These are phyloP conservation scores for Cygnus buccinator DNA, from an alignment of 2,113 vertebrate species.

Conservation along the genomic window DNA sequence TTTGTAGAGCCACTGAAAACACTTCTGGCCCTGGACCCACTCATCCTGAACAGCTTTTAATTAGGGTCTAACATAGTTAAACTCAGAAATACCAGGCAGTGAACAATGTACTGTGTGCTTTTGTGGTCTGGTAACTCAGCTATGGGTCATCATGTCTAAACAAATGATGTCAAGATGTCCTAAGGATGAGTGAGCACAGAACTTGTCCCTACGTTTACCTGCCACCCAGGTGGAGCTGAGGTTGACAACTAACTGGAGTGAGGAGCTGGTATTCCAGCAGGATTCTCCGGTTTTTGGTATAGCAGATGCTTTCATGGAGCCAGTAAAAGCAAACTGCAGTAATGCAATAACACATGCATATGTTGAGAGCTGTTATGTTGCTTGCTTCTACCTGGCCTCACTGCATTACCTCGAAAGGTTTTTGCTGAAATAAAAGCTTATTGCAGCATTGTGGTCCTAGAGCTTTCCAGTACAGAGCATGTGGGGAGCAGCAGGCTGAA, in stretches of 20 bases:
- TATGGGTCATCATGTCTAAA: not conserved
- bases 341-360: rapidly evolving
- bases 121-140: not conserved
- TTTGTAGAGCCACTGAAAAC: not conserved
- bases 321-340: not conserved
- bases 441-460: rapidly evolving
- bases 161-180: not conserved
- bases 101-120: not conserved
- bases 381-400: not conserved
- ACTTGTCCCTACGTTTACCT: not conserved
- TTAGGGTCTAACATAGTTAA: not conserved
- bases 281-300: not conserved
- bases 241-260: not conserved
- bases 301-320: not conserved
- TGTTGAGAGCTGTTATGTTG: not conserved
- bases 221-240: not conserved
- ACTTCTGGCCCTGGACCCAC: not conserved
- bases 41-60: conserved; percentile 11
- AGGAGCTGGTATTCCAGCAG: not conserved
- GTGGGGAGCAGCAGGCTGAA: not conserved
- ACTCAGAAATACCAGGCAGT: not conserved
- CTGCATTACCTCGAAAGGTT: not conserved
- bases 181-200: not conserved
- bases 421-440: not conserved
- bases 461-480: not conserved